Percentiles rank a stretch among this genome's conserved stretches.
Evolutionary conservation across 2,797 vertebrate species (phyloP).

Genomic region (Zenarchopterus dispar): DNA sequence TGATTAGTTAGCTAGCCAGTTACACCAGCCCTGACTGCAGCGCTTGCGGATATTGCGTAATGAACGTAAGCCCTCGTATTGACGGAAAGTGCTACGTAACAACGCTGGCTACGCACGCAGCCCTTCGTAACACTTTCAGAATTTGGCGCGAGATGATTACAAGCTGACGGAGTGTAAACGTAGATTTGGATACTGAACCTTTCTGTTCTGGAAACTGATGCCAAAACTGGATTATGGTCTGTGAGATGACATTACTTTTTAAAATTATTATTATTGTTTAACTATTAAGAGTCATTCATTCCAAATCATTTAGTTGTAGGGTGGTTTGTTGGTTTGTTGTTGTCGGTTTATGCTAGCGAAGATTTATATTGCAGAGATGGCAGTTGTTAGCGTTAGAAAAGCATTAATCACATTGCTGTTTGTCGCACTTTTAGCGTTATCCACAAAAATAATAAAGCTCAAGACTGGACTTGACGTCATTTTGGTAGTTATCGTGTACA

Average conservation of each 20-base stretch:
- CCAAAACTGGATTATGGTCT: constrained; percentile 30
- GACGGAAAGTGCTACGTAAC: constrained; percentile 28
- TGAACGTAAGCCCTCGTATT: constrained; percentile 19
- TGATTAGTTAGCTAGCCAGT: constrained; percentile 74
- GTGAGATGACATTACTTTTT: not conserved
- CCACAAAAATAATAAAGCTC: too few species aligned
- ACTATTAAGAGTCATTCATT: constrained; percentile 4
- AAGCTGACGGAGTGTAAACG: not conserved
- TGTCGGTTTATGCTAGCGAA: constrained; percentile 15
- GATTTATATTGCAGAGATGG: not conserved
- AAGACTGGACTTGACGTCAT: not conserved
- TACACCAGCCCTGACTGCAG: constrained; percentile 72
- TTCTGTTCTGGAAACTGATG: not conserved
- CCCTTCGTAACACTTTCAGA: constrained; percentile 42
- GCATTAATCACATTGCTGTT: not conserved
- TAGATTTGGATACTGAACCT: not conserved
- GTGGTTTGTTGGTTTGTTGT: constrained; percentile 17
- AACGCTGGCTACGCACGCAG: constrained; percentile 21
- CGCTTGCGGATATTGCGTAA: constrained; percentile 62
- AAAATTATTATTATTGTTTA: not conserved
- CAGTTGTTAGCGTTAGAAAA: constrained; percentile 2
- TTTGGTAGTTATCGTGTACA: too few species aligned
- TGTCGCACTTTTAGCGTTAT: not conserved
- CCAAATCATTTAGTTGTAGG: not conserved
- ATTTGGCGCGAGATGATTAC: constrained; percentile 74